Percentiles rank a stretch among this genome's conserved stretches.
phyloP scores from a whole-genome alignment of 2,113 vertebrate genomes.

The Gadus macrocephalus region DNA sequence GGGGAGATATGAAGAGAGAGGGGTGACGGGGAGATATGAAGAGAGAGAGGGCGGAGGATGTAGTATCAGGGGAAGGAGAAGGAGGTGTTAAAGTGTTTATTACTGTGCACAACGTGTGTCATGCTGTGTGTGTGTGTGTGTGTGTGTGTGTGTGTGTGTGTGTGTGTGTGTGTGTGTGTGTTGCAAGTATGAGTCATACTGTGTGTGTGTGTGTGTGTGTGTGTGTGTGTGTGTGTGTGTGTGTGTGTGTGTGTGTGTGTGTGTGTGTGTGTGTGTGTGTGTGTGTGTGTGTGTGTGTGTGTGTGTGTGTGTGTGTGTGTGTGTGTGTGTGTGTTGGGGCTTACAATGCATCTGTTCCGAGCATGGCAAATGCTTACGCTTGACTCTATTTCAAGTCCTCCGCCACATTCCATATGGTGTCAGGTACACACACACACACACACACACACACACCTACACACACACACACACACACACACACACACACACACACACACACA shows the following conservation, averaged over 20 bases:
- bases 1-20: too few species aligned
- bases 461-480: constrained; percentile 20
- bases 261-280: too few species aligned
- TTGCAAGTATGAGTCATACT: too few species aligned
- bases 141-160: too few species aligned
- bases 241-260: constrained; percentile 52
- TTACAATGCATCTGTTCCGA: constrained; percentile 64
- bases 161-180: constrained; percentile 14
- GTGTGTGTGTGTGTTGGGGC: constrained; percentile 57
- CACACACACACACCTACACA: background rate
- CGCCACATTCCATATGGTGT: constrained; percentile 64
- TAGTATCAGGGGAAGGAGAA: constrained; percentile 7
- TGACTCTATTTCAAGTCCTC: constrained; percentile 58
- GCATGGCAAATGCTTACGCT: constrained; percentile 61
- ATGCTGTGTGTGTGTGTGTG: constrained; percentile 12
- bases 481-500: constrained; percentile 12
- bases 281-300: constrained; percentile 15
- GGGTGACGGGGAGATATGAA: background rate
- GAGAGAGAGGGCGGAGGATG: background rate
- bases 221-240: constrained; percentile 40
- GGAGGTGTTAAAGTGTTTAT: constrained; percentile 17
- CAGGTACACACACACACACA: constrained; percentile 15
- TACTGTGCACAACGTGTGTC: background rate
- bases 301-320: constrained; percentile 39
- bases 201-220: constrained; percentile 8